A percentile compares a stretch with the other conserved stretches of the same genome.
These are phyloP conservation scores for Creontiades dilutus DNA, from an alignment of 2,888 invertebrate genomes.

Conservation along the genomic window DNA sequence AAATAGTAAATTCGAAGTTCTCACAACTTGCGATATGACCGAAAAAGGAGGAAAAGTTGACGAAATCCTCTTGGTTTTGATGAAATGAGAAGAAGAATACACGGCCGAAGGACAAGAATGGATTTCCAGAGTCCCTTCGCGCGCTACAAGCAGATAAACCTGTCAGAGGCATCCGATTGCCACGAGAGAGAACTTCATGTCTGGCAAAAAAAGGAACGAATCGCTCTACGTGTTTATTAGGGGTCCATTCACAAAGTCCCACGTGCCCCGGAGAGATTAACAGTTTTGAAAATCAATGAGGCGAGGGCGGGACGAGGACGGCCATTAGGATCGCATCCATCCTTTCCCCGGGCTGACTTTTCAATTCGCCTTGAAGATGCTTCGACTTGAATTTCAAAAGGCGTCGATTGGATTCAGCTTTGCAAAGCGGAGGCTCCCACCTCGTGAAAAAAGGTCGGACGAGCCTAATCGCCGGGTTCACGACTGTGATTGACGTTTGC, in stretches of 20 bases:
- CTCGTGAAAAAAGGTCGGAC: not conserved
- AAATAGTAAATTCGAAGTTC: no score
- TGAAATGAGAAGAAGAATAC: not conserved
- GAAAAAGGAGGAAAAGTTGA: no score
- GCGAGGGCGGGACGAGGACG: not conserved
- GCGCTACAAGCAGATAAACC: not conserved
- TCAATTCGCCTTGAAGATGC: slow-evolving; percentile 20
- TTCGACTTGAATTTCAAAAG: slow-evolving; percentile 21
- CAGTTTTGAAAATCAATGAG: slow-evolving; percentile 47
- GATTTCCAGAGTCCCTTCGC: not conserved
- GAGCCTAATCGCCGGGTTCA: not conserved
- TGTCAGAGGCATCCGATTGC: slow-evolving; percentile 7
- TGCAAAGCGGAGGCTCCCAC: not conserved
- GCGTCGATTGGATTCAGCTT: slow-evolving; percentile 36
- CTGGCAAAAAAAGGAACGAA: not conserved
- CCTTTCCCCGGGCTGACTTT: not conserved
- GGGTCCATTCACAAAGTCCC: slow-evolving; percentile 34
- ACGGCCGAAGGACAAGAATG: slow-evolving; percentile 5
- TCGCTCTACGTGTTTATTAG: slow-evolving; percentile 44
- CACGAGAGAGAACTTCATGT: not conserved
- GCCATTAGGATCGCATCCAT: slow-evolving; percentile 28
- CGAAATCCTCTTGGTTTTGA: not conserved
- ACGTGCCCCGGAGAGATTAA: slow-evolving; percentile 23
- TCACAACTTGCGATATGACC: no score
- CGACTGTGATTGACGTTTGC: slow-evolving; percentile 23